Conservation (phyloP, 2,113 vertebrate genomes). For the Ceratotherium simum region DNA sequence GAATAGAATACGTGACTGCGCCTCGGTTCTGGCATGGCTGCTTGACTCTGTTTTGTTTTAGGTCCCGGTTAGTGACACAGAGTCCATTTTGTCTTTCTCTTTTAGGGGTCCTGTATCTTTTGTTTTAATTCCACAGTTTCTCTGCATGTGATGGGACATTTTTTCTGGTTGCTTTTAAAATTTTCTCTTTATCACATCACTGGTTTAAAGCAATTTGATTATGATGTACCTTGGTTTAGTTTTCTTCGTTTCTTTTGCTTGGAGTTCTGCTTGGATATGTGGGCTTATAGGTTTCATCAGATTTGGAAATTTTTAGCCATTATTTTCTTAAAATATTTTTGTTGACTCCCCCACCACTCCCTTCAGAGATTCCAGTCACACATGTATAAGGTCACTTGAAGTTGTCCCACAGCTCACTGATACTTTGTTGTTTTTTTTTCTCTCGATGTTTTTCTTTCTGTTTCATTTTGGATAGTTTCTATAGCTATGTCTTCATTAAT, state of each 20-base stretch:
- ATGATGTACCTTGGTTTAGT: not conserved
- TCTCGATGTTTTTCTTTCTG: not conserved
- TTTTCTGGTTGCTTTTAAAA: not conserved
- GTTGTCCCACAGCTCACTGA: not conserved
- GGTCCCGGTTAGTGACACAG: too few species aligned
- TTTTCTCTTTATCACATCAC: not conserved
- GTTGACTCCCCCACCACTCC: not conserved
- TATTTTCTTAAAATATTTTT: constrained; percentile 35
- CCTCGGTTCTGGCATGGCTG: too few species aligned
- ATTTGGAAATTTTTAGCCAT: constrained; percentile 4
- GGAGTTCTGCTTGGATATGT: not conserved
- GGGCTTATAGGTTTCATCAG: not conserved
- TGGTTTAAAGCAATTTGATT: not conserved
- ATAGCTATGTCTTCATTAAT: not conserved
- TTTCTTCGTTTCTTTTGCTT: not conserved
- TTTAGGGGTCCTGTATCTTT: too few species aligned
- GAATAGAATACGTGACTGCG: too few species aligned
- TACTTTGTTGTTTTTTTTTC: not conserved
- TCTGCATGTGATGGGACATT: not conserved
- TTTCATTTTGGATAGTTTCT: not conserved
- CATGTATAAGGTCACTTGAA: not conserved
- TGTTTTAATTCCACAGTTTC: not conserved
- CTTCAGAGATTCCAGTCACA: not conserved
- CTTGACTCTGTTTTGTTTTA: too few species aligned
- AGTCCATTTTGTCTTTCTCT: too few species aligned